A percentile compares a stretch with the other conserved stretches of the same genome.
These are phyloP conservation scores for Pilophorus perplexus DNA, from an alignment of 2,888 invertebrate species.

Conservation along the genomic window DNA sequence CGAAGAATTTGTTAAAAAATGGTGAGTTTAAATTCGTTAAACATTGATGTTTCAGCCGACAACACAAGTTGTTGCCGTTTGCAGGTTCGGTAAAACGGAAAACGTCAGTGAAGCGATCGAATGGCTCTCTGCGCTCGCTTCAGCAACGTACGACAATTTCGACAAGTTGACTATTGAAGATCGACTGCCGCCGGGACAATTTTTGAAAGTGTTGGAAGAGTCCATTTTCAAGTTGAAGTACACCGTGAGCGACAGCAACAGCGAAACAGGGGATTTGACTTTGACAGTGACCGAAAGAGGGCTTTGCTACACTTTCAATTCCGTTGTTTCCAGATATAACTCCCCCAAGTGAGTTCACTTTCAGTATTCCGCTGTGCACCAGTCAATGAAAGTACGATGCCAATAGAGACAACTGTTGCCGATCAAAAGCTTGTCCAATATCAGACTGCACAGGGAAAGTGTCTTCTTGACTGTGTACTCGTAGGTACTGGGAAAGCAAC, in stretches of 20 bases:
- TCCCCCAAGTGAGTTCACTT: slow-evolving; percentile 33
- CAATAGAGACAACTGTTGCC: no score
- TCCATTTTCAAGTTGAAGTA: slow-evolving; percentile 34
- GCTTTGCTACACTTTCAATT: slow-evolving; percentile 49
- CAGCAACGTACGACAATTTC: slow-evolving; percentile 27
- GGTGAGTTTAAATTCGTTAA: slow-evolving; percentile 12
- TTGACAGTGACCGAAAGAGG: slow-evolving; percentile 48
- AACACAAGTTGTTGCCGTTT: neutral
- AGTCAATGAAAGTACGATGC: no score
- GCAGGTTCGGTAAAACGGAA: slow-evolving; percentile 24
- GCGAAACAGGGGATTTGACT: slow-evolving; percentile 28
- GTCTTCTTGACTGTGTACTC: no score
- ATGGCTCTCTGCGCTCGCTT: slow-evolving; percentile 16
- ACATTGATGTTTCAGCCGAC: neutral
- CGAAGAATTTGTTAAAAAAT: slow-evolving; percentile 6
- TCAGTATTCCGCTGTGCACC: no score
- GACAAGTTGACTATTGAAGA: slow-evolving; percentile 23
- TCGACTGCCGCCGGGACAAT: slow-evolving; percentile 11
- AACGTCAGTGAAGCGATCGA: slow-evolving; percentile 14
- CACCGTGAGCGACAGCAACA: slow-evolving; percentile 41
- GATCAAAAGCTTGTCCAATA: no score
- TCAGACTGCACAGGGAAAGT: no score
- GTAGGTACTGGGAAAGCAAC: slow-evolving; percentile 45
- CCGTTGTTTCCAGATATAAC: slow-evolving; percentile 46
- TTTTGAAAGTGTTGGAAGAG: slow-evolving; percentile 7